phyloP scores from a whole-genome alignment of 2,113 vertebrate species.

The Xenopus borealis region DNA sequence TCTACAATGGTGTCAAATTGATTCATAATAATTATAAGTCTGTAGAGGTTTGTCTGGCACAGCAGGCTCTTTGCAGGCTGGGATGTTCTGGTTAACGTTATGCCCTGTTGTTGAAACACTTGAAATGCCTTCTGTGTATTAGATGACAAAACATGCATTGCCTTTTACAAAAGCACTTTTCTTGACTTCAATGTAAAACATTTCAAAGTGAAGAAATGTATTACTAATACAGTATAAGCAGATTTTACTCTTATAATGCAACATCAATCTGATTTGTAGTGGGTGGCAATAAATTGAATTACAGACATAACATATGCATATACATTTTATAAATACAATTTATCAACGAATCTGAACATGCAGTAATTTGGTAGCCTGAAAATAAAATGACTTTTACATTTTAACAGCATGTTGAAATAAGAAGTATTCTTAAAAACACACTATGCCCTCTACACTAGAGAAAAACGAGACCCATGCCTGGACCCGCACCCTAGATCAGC shows the following conservation, averaged over 20 bases:
- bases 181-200: neutral
- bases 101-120: constrained; percentile 59
- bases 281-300: no score
- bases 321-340: no score
- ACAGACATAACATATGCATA: no score
- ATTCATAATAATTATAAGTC: constrained; percentile 73
- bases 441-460: no score
- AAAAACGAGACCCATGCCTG: no score
- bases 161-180: neutral
- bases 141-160: constrained; percentile 53
- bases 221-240: neutral
- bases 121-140: constrained; percentile 63
- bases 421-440: no score
- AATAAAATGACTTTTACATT: no score
- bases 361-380: no score
- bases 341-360: no score
- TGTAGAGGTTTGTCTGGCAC: constrained; percentile 64
- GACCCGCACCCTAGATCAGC: no score
- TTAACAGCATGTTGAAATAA: no score
- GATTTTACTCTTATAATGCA: neutral
- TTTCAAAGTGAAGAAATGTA: neutral
- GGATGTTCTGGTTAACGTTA: constrained; percentile 74
- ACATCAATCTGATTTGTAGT: no score
- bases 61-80: constrained; percentile 63
- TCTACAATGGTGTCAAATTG: constrained; percentile 65